phyloP scores from a whole-genome alignment of 1,140 invertebrate species.

The Steinernema khuongi region DNA sequence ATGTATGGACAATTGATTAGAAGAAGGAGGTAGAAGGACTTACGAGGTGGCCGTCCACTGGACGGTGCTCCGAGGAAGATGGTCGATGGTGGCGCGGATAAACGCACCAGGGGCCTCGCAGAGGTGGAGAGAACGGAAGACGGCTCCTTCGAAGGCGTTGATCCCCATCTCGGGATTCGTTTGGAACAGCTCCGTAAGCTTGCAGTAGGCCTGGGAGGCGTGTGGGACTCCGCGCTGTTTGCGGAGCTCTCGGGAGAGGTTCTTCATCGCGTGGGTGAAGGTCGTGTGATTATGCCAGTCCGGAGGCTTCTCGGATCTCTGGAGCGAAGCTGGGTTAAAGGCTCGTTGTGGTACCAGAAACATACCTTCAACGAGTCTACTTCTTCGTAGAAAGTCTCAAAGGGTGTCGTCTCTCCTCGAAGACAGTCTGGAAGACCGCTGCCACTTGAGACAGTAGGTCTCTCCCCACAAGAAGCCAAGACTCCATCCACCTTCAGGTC shows the following conservation, averaged over 20 bases:
- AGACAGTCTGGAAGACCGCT: neutral
- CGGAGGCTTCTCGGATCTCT: slow-evolving; percentile 1
- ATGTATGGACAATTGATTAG: slow-evolving; percentile 8
- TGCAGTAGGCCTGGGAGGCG: slow-evolving; percentile 44
- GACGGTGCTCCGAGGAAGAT: slow-evolving; percentile 14
- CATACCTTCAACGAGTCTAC: slow-evolving; percentile 7
- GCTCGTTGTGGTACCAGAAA: too few relatives aligned
- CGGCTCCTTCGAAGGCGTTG: neutral
- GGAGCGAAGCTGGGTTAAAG: slow-evolving; percentile 14
- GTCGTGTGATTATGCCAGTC: slow-evolving; percentile 37
- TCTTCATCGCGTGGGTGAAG: slow-evolving; percentile 42
- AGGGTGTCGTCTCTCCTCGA: neutral
- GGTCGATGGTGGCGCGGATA: slow-evolving; percentile 33
- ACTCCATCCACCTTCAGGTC: slow-evolving; percentile 14
- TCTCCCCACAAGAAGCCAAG: neutral
- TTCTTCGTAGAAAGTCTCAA: neutral
- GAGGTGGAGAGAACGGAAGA: slow-evolving; percentile 44
- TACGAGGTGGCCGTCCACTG: neutral
- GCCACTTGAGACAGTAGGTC: too few relatives aligned
- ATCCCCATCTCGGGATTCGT: slow-evolving; percentile 25
- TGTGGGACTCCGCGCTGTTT: slow-evolving; percentile 5
- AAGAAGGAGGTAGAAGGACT: slow-evolving; percentile 19
- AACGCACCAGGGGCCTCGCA: slow-evolving; percentile 51
- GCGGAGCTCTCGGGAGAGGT: slow-evolving; percentile 25
- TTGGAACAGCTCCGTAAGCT: slow-evolving; percentile 43